Percentiles rank a stretch among this genome's conserved stretches.
phyloP scores from a whole-genome alignment of 64 coral and sea anemone genomes.

The Stichodactyla helianthus region DNA sequence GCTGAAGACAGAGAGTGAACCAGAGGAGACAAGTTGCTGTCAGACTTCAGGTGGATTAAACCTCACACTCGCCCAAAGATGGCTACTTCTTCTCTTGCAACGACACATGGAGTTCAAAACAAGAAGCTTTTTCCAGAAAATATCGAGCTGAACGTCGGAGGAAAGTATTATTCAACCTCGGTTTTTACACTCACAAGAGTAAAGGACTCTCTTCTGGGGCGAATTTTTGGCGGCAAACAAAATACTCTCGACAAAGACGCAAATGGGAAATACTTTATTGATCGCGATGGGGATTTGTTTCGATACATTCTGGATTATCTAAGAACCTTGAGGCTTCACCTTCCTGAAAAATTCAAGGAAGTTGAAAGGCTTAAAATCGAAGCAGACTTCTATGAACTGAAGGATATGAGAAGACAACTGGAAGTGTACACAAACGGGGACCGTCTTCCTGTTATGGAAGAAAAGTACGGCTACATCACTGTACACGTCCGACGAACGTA shows the following conservation, averaged over 20 bases:
- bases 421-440: constrained; percentile 26
- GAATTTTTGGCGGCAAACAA: constrained; percentile 65
- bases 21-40: background rate
- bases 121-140: constrained; percentile 85
- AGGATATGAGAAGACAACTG: constrained; percentile 54
- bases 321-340: constrained; percentile 50
- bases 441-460: constrained; percentile 8
- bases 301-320: constrained; percentile 83
- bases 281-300: constrained; percentile 78
- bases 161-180: constrained; percentile 80
- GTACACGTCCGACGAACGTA: constrained; percentile 79
- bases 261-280: constrained; percentile 82
- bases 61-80: constrained; percentile 18
- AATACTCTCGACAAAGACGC: constrained; percentile 56
- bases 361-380: constrained; percentile 72
- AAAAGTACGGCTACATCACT: constrained; percentile 68
- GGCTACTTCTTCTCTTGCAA: constrained; percentile 24
- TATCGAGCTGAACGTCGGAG: constrained; percentile 82
- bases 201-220: constrained; percentile 71
- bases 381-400: constrained; percentile 71
- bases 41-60: background rate
- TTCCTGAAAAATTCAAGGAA: constrained; percentile 70
- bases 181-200: constrained; percentile 81
- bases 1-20: background rate
- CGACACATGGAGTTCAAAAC: constrained; percentile 17